Percentiles rank a stretch among this genome's conserved stretches.
These are phyloP conservation scores for Meloe dianella DNA, from an alignment of 2,888 invertebrate genomes.

Conservation along the genomic window DNA sequence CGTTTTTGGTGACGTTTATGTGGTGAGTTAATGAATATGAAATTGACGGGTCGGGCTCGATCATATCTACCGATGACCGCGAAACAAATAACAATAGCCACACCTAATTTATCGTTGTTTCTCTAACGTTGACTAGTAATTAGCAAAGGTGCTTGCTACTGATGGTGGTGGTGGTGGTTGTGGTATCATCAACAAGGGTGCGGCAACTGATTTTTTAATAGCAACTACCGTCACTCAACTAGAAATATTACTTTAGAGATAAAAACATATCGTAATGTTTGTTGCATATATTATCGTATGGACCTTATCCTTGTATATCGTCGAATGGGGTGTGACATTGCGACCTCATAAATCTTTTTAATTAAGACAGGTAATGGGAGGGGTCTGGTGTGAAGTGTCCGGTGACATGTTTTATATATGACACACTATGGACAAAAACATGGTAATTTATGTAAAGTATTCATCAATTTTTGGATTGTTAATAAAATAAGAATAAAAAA, in stretches of 20 bases:
- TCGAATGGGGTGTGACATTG: conserved; percentile 52
- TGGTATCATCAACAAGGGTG: conserved; percentile 31
- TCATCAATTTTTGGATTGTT: background rate
- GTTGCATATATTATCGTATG: conserved; percentile 47
- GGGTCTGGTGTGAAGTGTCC: conserved; percentile 48
- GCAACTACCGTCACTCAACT: conserved; percentile 42
- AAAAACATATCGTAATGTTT: conserved; percentile 52
- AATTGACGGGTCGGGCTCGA: conserved; percentile 33
- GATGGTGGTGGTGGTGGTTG: conserved; percentile 14
- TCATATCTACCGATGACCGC: conserved; percentile 40
- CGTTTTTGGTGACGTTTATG: conserved; percentile 11
- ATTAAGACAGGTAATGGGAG: conserved; percentile 50
- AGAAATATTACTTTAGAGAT: conserved; percentile 51
- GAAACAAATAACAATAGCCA: conserved; percentile 20
- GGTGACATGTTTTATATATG: conserved; percentile 47
- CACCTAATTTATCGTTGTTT: conserved; percentile 13
- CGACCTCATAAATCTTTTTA: conserved; percentile 52
- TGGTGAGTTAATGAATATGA: conserved; percentile 37
- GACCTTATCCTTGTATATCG: conserved; percentile 45
- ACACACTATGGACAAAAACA: conserved; percentile 27
- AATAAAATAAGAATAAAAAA: too few relatives aligned
- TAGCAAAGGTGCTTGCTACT: conserved; percentile 44
- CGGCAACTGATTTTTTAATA: conserved; percentile 43
- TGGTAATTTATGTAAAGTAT: background rate
- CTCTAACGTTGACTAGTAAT: conserved; percentile 39